These are phyloP conservation scores for Pollenia labialis DNA, from an alignment of 2,888 invertebrate genomes.

Conservation along the genomic window DNA sequence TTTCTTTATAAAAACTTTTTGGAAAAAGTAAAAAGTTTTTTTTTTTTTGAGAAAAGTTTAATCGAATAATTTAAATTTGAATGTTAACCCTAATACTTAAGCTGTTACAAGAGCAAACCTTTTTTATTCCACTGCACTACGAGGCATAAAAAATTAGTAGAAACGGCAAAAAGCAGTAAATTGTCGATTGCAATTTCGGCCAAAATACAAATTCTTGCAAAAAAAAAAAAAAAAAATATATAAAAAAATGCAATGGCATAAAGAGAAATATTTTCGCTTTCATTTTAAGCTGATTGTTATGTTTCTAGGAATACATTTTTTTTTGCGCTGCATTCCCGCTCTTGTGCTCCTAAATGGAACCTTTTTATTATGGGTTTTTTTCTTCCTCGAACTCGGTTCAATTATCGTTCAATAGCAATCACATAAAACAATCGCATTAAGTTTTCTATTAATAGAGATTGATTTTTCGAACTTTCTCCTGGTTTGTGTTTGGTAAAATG, in stretches of 20 bases:
- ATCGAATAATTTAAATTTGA: too few relatives aligned
- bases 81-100: too few relatives aligned
- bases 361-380: neutral
- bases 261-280: slow-evolving; percentile 65
- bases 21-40: too few relatives aligned
- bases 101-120: neutral
- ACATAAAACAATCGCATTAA: slow-evolving; percentile 54
- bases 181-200: slow-evolving; percentile 63
- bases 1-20: too few relatives aligned
- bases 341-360: neutral
- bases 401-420: slow-evolving; percentile 61
- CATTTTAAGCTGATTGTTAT: slow-evolving; percentile 24
- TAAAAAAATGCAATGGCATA: slow-evolving; percentile 2
- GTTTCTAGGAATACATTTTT: neutral
- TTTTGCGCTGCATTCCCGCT: neutral
- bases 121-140: slow-evolving; percentile 27
- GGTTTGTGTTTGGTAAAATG: neutral
- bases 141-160: neutral
- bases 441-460: slow-evolving; percentile 16
- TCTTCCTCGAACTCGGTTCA: slow-evolving; percentile 11
- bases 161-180: slow-evolving; percentile 16
- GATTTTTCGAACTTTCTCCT: neutral
- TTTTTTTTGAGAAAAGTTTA: too few relatives aligned
- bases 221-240: slow-evolving; percentile 2
- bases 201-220: slow-evolving; percentile 24